Evolutionary conservation across 2,797 vertebrate species (phyloP).

Genomic region (Artibeus lituratus): DNA sequence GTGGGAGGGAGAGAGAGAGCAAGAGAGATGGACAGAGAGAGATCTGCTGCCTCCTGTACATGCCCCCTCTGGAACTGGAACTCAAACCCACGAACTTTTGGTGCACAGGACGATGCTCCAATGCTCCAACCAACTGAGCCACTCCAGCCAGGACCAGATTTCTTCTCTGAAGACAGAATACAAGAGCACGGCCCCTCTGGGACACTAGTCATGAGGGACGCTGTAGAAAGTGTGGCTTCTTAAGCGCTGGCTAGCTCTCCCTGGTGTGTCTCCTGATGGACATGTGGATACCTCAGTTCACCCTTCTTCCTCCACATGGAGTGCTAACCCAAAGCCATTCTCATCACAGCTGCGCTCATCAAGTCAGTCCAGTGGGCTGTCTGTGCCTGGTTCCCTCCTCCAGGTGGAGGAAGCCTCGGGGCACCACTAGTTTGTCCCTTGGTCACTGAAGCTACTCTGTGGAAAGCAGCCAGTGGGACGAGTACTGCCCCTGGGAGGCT

Average conservation of each 20-base stretch:
- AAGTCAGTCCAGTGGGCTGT: background rate
- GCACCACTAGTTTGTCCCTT: background rate
- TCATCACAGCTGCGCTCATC: background rate
- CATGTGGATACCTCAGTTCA: background rate
- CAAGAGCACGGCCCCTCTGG: background rate
- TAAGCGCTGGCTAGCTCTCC: background rate
- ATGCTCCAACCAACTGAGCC: background rate
- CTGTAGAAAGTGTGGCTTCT: rapidly evolving
- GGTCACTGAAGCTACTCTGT: background rate
- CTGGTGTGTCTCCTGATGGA: too few species aligned
- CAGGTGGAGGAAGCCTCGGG: too few species aligned
- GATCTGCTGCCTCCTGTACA: background rate
- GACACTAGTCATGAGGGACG: background rate
- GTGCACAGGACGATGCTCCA: background rate
- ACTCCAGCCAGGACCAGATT: background rate
- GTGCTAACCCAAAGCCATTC: background rate
- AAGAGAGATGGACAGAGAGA: background rate
- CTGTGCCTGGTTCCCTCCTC: background rate
- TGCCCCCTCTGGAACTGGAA: background rate
- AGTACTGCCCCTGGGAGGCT: background rate
- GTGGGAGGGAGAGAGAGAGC: too few species aligned
- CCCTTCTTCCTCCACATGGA: background rate
- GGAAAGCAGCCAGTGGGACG: background rate
- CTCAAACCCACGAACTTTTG: background rate
- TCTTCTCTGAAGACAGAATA: background rate